A percentile compares a stretch with the other conserved stretches of the same genome.
Evolutionary conservation across 2,113 vertebrate species (phyloP).

Genomic region (Irena cyanogastra): DNA sequence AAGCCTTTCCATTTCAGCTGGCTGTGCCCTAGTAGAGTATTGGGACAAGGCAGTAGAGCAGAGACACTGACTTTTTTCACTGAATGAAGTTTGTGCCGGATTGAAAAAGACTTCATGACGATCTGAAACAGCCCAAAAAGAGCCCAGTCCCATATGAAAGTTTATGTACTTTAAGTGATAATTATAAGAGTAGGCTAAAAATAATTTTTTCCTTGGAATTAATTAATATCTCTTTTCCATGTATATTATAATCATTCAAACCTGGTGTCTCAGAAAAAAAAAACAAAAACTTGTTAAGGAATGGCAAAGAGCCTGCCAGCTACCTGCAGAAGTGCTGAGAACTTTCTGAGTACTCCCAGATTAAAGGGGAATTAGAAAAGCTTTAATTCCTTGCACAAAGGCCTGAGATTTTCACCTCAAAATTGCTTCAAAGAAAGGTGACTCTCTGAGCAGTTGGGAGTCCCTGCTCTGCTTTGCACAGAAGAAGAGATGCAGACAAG

Average conservation of each 20-base stretch:
- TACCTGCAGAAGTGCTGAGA: not conserved
- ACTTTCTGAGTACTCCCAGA: not conserved
- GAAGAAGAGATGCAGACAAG: not conserved
- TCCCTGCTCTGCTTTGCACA: not conserved
- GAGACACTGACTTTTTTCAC: not conserved
- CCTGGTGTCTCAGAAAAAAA: not conserved
- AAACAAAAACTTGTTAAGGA: not conserved
- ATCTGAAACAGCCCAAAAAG: not conserved
- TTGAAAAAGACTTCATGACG: not conserved
- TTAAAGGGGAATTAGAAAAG: slow-evolving; percentile 24
- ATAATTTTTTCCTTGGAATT: not conserved
- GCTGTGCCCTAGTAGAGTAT: not conserved
- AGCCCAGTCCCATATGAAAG: not conserved
- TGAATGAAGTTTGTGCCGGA: not conserved
- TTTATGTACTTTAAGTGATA: not conserved
- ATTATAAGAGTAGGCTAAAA: not conserved
- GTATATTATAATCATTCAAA: not conserved
- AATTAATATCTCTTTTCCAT: not conserved
- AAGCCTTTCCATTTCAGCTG: not conserved
- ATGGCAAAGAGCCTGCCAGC: not conserved
- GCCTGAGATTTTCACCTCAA: slow-evolving; percentile 26
- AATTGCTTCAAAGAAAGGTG: slow-evolving; percentile 15
- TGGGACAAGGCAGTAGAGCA: not conserved
- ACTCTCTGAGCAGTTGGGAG: not conserved
- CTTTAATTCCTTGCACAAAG: not conserved